Evolutionary conservation across 1,140 invertebrate species (phyloP).

Genomic region (Drosophila trapezifrons): DNA sequence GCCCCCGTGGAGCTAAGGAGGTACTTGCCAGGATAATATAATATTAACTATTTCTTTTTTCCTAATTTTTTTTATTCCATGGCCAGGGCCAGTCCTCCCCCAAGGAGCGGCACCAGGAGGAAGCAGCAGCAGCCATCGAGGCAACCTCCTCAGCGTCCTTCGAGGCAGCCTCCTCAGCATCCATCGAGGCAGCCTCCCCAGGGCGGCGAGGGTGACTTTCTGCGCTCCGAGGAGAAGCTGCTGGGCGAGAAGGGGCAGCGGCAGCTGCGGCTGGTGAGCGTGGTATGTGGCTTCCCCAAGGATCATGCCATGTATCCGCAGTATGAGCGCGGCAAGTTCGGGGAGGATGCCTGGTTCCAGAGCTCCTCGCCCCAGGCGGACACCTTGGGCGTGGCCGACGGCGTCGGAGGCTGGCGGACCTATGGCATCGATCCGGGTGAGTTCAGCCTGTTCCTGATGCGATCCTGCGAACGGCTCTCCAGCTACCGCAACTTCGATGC

Average conservation of each 20-base stretch:
- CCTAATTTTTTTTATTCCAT: no score
- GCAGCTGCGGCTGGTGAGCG: constrained; percentile 38
- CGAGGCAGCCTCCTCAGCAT: not conserved
- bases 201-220: constrained; percentile 10
- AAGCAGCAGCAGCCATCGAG: no score
- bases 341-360: constrained; percentile 68
- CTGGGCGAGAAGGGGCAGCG: not conserved
- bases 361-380: constrained; percentile 11
- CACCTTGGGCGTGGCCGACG: constrained; percentile 63
- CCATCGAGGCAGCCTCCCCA: no score
- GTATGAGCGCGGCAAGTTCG: constrained; percentile 44
- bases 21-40: not conserved
- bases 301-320: constrained; percentile 17
- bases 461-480: constrained; percentile 45
- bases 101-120: not conserved
- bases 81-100: no score
- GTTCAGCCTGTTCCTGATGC: constrained; percentile 59
- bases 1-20: not conserved
- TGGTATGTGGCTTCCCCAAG: constrained; percentile 63
- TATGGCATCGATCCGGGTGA: constrained; percentile 61
- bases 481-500: constrained; percentile 17
- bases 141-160: not conserved
- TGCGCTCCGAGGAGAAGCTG: not conserved
- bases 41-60: not conserved
- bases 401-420: constrained; percentile 56